Evolutionary conservation across 2,113 vertebrate genomes (phyloP).

Genomic region (Procavia capensis): DNA sequence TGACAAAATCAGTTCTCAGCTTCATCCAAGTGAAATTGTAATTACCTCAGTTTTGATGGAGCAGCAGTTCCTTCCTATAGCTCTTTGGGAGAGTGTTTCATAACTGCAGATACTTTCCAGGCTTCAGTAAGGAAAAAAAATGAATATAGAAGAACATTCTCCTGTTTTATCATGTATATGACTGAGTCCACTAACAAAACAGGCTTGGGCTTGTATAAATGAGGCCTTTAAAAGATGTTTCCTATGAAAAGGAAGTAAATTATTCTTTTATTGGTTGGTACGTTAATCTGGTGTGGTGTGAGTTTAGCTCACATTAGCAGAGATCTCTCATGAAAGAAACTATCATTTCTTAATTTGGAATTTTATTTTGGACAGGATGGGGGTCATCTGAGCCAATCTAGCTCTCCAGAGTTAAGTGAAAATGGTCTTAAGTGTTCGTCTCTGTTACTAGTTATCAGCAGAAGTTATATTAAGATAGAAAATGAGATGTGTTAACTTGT

Average conservation of each 20-base stretch:
- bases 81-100: not conserved
- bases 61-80: slow-evolving; percentile 4
- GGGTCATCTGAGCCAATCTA: not conserved
- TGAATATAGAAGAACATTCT: slow-evolving; percentile 3
- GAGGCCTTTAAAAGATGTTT: slow-evolving; percentile 30
- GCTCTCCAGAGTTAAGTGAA: slow-evolving; percentile 57
- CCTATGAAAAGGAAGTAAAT: not conserved
- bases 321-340: slow-evolving; percentile 23
- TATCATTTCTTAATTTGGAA: slow-evolving; percentile 50
- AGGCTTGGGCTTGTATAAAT: not conserved
- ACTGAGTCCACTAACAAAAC: not conserved
- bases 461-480: slow-evolving; percentile 33
- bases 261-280: not conserved
- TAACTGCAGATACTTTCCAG: not conserved
- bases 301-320: not conserved
- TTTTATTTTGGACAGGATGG: slow-evolving; percentile 18
- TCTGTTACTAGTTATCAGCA: slow-evolving; percentile 7
- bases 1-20: not conserved
- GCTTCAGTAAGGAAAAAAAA: not conserved
- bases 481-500: too few relatives aligned
- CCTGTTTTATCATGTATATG: not conserved
- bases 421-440: not conserved
- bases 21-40: slow-evolving; percentile 33
- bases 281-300: slow-evolving; percentile 18
- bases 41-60: slow-evolving; percentile 13